phyloP scores from a whole-genome alignment of 1,140 invertebrate species.

The Trichonephila clavipes region DNA sequence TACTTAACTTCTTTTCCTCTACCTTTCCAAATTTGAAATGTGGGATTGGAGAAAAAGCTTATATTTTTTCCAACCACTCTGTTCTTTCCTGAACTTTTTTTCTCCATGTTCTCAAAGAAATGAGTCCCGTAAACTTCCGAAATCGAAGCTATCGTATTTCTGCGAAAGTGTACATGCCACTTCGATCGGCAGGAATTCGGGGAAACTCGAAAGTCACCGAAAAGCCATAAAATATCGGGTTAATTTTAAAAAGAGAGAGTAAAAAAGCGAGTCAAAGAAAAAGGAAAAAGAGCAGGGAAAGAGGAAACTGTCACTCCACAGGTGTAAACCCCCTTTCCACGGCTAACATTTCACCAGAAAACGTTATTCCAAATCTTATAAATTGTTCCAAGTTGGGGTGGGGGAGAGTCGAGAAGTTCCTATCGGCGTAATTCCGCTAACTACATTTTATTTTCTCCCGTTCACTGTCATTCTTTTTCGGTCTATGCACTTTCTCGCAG shows the following conservation, averaged over 20 bases:
- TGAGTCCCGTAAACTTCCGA: not conserved
- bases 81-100: not conserved
- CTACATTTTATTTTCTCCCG: constrained; percentile 58
- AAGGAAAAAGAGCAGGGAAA: constrained; percentile 20
- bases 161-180: not conserved
- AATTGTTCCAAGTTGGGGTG: constrained; percentile 25
- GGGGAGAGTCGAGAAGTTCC: too few relatives aligned
- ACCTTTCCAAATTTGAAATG: not conserved
- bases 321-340: constrained; percentile 48
- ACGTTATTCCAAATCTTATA: constrained; percentile 47
- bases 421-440: constrained; percentile 64
- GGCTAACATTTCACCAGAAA: constrained; percentile 57
- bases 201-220: constrained; percentile 5
- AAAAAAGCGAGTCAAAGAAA: not conserved
- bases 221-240: constrained; percentile 59
- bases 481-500: not conserved
- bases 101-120: not conserved
- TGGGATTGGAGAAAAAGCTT: not conserved
- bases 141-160: not conserved
- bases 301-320: constrained; percentile 21
- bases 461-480: constrained; percentile 42
- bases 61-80: not conserved
- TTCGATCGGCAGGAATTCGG: constrained; percentile 1
- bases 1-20: not conserved
- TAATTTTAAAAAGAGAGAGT: constrained; percentile 38